A percentile compares a stretch with the other conserved stretches of the same genome.
phyloP scores from a whole-genome alignment of 2,113 vertebrate genomes.

The Theropithecus gelada region DNA sequence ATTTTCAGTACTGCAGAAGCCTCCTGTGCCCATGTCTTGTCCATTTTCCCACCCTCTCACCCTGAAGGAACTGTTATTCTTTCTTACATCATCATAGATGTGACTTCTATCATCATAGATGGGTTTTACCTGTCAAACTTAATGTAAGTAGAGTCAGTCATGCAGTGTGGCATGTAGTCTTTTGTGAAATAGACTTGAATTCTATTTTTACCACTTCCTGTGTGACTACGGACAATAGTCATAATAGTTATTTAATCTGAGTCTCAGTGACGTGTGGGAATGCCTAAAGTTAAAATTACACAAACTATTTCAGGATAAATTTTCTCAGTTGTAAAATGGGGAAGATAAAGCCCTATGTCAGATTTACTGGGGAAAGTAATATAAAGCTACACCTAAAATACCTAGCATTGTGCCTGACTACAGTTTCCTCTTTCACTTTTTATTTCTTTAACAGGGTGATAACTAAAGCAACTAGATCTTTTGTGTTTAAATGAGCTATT shows the following conservation, averaged over 20 bases:
- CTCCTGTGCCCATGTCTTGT: background rate
- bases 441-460: background rate
- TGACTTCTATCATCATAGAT: background rate
- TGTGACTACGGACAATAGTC: background rate
- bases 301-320: too few relatives aligned
- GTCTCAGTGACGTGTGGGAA: background rate
- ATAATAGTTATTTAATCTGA: background rate
- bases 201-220: background rate
- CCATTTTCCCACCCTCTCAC: background rate
- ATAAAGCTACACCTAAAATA: background rate
- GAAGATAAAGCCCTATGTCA: background rate
- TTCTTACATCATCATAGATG: background rate
- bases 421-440: background rate
- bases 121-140: background rate
- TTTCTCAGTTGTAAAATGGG: conserved; percentile 25
- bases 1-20: background rate
- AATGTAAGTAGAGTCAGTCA: background rate
- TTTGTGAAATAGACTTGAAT: conserved; percentile 34
- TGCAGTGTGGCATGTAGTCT: background rate
- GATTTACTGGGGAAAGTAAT: background rate
- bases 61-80: background rate
- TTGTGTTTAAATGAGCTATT: background rate
- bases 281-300: too few relatives aligned
- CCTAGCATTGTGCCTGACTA: background rate
- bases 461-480: background rate